Base-by-base conservation (phyloP, 1,140 invertebrate species). In the Copidosoma floridanum region DNA sequence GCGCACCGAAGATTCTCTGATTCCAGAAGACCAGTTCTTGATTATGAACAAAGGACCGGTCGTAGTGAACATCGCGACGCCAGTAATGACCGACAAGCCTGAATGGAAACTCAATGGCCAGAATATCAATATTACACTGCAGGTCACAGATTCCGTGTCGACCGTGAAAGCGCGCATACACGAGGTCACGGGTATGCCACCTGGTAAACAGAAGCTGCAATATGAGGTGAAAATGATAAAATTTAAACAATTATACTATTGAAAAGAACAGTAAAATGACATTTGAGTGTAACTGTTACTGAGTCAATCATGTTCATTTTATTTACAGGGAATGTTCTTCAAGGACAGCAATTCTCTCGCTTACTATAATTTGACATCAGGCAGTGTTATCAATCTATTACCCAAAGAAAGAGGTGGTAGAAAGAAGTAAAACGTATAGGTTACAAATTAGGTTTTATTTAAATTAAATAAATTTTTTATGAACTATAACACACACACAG, bases 91-190 rank as follows among this genome's bases (percentile, higher is more conserved):
- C 0, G 94, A 98, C 67, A 97, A 97, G 72, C 81, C 91, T 0
- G 97, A 99, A 84, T 98, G 95, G 95, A 93, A 94, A 66, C 81
- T 99, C n/a, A 92, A 92, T 76, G 97, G 97, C 1, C 95, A 98
- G 77, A 85, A 88, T 43, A 77, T 99, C 46, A 85, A 83, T 18
- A 83, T 97, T 23, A 89, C 88, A 2, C 72, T 99, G 64, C 86
- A 92, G 37, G 80, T 95, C 6, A 86, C 85, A 6, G 93, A 98
- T 65, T 84, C 86, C 1, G 88, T 97, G 2, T 85, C 91, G 29
- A 88, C 88, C 20, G 84, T 99, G 47, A 99, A 99, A 79, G 86
- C 88, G 2, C 89, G 92, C 71, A 85, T 99, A 57, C 91, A 95
- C 71, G 92, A 98, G 68, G 84, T 89, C 67, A 90, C 91, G 53